Conservation (phyloP, 2,888 invertebrate species). For the Luffia ferchaultella region DNA sequence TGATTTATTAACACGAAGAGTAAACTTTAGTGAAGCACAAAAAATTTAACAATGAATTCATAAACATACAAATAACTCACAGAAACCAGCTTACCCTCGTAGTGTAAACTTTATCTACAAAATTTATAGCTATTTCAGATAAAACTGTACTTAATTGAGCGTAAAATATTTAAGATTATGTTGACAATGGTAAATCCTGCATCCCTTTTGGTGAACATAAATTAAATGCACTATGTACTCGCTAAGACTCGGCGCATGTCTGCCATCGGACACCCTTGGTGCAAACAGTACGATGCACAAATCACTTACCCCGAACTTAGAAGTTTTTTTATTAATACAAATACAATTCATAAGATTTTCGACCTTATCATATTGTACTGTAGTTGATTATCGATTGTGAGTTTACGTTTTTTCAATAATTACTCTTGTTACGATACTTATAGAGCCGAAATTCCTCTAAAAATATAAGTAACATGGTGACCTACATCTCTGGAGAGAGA, state of each 20-base stretch:
- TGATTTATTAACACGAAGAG: too few relatives aligned
- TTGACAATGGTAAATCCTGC: conserved; percentile 47
- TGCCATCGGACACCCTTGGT: conserved; percentile 45
- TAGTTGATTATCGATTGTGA: conserved; percentile 13
- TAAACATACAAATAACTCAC: too few relatives aligned
- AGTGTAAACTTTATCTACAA: conserved; percentile 14
- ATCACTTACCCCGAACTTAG: conserved; percentile 29
- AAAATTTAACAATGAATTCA: too few relatives aligned
- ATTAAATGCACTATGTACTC: conserved; percentile 44
- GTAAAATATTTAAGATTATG: conserved; percentile 56
- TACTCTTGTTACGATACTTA: conserved; percentile 17
- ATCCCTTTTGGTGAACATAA: conserved; percentile 51
- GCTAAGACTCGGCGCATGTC: conserved; percentile 36
- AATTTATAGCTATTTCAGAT: conserved; percentile 41
- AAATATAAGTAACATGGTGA: conserved; percentile 33
- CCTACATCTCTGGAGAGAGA: conserved; percentile 60
- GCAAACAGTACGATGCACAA: conserved; percentile 44
- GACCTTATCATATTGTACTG: conserved; percentile 10
- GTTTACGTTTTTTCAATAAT: conserved; percentile 8
- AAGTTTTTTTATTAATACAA: conserved; percentile 19
- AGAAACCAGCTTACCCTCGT: too few relatives aligned
- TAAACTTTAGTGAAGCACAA: too few relatives aligned
- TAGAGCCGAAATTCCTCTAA: conserved; percentile 1
- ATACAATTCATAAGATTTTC: conserved; percentile 9
- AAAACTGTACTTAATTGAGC: conserved; percentile 40